These are phyloP conservation scores for Seriola aureovittata DNA, from an alignment of 2,113 vertebrate species.

Conservation along the genomic window DNA sequence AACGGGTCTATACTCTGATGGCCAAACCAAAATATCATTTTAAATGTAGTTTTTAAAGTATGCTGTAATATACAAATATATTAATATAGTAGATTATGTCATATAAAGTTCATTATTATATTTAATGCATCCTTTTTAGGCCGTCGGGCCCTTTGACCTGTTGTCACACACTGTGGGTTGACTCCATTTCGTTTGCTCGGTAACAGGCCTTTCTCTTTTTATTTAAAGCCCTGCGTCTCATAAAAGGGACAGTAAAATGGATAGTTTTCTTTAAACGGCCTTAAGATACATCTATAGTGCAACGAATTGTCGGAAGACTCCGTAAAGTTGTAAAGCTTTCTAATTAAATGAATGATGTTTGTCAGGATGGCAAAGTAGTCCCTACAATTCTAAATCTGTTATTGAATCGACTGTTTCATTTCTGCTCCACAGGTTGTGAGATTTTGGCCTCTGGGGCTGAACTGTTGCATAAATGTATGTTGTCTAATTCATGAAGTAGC, in stretches of 20 bases:
- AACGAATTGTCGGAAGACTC: not conserved
- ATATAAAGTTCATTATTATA: not conserved
- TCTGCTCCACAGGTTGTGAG: not conserved
- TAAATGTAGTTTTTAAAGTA: not conserved
- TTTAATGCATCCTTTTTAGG: not conserved
- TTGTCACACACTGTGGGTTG: not conserved
- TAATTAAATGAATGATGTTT: not conserved
- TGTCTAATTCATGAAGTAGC: not conserved
- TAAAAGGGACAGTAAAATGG: slow-evolving; percentile 35
- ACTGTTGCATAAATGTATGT: not conserved
- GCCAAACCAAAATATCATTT: slow-evolving; percentile 12
- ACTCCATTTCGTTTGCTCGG: not conserved
- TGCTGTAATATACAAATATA: not conserved
- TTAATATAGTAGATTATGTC: not conserved
- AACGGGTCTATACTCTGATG: not conserved
- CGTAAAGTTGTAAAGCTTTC: slow-evolving; percentile 2
- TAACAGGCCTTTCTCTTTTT: slow-evolving; percentile 1
- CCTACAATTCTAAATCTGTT: not conserved
- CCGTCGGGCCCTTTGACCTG: not conserved
- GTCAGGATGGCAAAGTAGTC: not conserved
- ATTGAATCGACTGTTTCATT: not conserved
- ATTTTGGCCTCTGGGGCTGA: not conserved
- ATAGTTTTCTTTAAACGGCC: slow-evolving; percentile 8
- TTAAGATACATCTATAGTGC: not conserved
- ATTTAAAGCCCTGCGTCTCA: slow-evolving; percentile 10